Conservation (phyloP, 2,888 invertebrate genomes). For the Minunthozetes semirufus region DNA sequence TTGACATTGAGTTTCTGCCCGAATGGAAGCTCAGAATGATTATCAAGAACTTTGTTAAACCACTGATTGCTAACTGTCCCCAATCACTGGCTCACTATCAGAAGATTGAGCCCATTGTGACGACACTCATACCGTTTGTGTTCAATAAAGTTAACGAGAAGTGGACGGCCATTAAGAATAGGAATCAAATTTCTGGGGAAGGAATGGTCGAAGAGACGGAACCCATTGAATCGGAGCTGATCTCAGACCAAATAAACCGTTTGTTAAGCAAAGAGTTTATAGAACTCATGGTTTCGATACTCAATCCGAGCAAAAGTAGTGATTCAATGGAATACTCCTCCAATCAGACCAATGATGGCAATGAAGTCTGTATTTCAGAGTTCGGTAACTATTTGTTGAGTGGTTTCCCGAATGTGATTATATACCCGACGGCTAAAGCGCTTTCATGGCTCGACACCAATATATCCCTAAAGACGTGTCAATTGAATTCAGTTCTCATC, state of each 20-base stretch:
- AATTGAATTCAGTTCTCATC: constrained; percentile 26
- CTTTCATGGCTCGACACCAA: constrained; percentile 34
- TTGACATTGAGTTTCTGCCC: constrained; percentile 28
- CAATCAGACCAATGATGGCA: background rate
- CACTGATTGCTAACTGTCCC: constrained; percentile 34
- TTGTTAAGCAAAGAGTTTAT: constrained; percentile 35
- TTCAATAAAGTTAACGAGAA: constrained; percentile 28
- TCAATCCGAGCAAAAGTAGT: constrained; percentile 12
- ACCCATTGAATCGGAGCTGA: constrained; percentile 30
- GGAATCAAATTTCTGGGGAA: background rate
- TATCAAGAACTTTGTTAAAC: constrained; percentile 23
- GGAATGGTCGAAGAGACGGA: constrained; percentile 13
- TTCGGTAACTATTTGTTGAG: constrained; percentile 23
- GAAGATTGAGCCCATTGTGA: background rate
- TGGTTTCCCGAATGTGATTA: constrained; percentile 20
- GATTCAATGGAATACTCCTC: background rate
- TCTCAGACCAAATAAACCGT: constrained; percentile 32
- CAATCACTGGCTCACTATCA: background rate
- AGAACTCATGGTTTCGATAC: constrained; percentile 24
- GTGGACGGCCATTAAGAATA: constrained; percentile 28
- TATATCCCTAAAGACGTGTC: constrained; percentile 25
- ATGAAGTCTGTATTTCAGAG: background rate
- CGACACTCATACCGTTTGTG: constrained; percentile 25
- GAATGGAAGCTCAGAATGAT: constrained; percentile 30
- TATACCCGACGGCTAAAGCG: constrained; percentile 2